Base-by-base conservation (phyloP, 2,888 invertebrate species). In the Leucoma salicis region DNA sequence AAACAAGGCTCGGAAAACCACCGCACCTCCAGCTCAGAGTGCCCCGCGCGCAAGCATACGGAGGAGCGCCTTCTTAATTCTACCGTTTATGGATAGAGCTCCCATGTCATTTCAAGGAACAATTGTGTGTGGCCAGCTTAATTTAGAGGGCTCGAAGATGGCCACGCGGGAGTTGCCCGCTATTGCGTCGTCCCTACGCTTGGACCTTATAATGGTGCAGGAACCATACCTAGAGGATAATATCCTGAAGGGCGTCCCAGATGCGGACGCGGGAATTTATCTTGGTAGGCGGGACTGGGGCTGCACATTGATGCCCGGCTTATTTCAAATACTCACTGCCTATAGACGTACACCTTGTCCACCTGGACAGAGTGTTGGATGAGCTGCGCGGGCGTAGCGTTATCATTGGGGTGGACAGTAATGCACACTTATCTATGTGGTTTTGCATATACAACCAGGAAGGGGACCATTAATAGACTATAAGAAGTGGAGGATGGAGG, bases 381-480 rank as follows among this genome's bases (percentile, higher is more conserved):
- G 3, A 0, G 0, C 35, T 65, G 0, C 1, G 14, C 0, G 60
- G 58, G 0, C 15, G 6, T 0, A 18, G 10, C 0, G 39, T 65
- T 0, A 4, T 67, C 0, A 29, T 67, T 0, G 53, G 58, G 0
- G 46, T 46, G 0, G 68, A 68, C 37, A 29, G 31, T 3, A 69
- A 68, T 14, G 53, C 67, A 0, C 63, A 67, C 39, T 70, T 63
- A 0, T 61, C 63, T 0, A 2, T 66, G 10, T 68, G 65, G 60
- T 39, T 46, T 31, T 55, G 53, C 0, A 5, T n/a, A 0, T 14
- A 13, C 0, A 21, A 44, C 0, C 60, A 65, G 60, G 63, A 0
- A 14, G 56, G 0, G 63, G 66, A 0, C 46, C 6, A 0, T 10
- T n/a, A 6, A 11, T n/a, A 1, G 11, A 11, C 7, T 11, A 11